Percentiles rank a stretch among this genome's conserved stretches.
Evolutionary conservation across 2,113 vertebrate species (phyloP).

Genomic region (Scolopax mira): DNA sequence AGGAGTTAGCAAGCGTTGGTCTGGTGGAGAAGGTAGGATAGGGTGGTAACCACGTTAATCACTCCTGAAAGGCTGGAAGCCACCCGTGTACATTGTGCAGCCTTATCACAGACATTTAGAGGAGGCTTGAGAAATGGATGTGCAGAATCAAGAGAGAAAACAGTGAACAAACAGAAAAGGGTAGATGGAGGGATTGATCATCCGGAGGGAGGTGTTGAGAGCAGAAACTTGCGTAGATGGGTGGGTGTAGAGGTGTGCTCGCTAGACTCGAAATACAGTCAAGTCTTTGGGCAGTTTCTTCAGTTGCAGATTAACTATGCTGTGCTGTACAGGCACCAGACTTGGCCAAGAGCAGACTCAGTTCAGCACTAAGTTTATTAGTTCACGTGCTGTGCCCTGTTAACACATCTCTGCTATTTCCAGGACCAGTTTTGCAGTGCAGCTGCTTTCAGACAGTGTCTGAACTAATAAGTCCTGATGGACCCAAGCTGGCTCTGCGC

Average conservation of each 20-base stretch:
- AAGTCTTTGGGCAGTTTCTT: not conserved
- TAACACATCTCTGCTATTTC: constrained; percentile 49
- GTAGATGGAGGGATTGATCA: not conserved
- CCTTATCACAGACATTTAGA: not conserved
- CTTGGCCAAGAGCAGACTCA: constrained; percentile 19
- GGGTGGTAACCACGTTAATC: not conserved
- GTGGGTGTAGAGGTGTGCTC: not conserved
- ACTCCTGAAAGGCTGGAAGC: not conserved
- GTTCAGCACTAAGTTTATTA: constrained; percentile 52
- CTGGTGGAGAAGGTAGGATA: not conserved
- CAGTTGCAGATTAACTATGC: constrained; percentile 1
- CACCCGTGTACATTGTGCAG: rapidly evolving
- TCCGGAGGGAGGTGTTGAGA: not conserved
- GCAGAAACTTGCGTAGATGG: not conserved
- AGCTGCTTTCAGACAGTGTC: constrained; percentile 51
- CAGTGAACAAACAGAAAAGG: not conserved
- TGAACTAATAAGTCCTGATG: constrained; percentile 49
- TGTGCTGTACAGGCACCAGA: not conserved
- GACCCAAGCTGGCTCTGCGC: constrained; percentile 30
- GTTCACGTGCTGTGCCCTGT: constrained; percentile 48
- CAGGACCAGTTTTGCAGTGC: constrained; percentile 37
- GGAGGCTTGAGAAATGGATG: not conserved
- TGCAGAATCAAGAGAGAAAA: not conserved
- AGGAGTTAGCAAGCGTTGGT: not conserved
- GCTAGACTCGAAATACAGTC: not conserved